Conservation (phyloP, 2,888 invertebrate genomes). For the Nomada goodeniana region DNA sequence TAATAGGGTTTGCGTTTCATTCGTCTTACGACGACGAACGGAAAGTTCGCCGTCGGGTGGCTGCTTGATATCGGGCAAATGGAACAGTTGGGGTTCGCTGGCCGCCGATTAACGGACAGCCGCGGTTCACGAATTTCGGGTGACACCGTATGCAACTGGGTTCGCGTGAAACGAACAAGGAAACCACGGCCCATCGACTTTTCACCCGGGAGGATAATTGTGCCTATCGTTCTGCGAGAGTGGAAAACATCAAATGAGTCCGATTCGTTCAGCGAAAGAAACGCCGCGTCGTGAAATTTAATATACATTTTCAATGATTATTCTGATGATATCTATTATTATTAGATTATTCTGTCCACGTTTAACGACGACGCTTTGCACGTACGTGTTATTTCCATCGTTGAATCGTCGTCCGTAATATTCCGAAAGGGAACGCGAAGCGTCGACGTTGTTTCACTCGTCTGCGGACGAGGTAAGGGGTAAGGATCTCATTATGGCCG, state of each 20-base stretch:
- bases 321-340: no score
- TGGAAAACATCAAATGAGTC: no score
- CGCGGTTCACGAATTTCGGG: background rate
- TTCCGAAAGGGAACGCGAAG: conserved; percentile 29
- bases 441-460: conserved; percentile 2
- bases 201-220: no score
- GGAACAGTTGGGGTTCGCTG: conserved; percentile 10
- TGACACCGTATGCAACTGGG: background rate
- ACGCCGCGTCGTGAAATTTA: no score
- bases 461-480: background rate
- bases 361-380: conserved; percentile 6
- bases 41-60: background rate
- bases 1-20: no score
- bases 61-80: background rate
- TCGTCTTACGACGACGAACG: background rate
- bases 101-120: conserved; percentile 16
- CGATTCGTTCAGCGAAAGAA: no score
- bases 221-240: no score
- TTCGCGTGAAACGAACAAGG: no score
- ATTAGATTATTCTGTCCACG: no score
- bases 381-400: conserved; percentile 4
- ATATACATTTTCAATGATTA: no score
- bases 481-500: conserved; percentile 26
- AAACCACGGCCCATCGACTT: no score
- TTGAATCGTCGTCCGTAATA: background rate